These are phyloP conservation scores for Trichopria drosophilae DNA, from an alignment of 2,888 invertebrate species.

Conservation along the genomic window DNA sequence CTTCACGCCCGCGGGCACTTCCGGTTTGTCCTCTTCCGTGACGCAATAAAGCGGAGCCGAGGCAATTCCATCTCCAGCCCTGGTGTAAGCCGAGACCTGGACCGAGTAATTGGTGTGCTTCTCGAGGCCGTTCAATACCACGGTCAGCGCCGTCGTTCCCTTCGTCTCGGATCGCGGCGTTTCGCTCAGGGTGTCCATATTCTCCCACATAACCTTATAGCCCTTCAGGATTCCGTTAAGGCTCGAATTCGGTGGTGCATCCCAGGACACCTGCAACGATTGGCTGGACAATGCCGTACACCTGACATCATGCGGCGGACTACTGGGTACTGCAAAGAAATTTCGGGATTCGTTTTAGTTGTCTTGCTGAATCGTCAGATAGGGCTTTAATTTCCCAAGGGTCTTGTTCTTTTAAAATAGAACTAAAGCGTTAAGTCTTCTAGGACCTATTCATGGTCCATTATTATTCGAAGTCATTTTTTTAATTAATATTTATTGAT, in stretches of 20 bases:
- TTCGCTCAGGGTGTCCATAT: slow-evolving; percentile 51
- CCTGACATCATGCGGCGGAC: slow-evolving; percentile 79
- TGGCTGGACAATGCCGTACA: slow-evolving; percentile 82
- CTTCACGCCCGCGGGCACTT: slow-evolving; percentile 87
- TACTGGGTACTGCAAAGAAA: slow-evolving; percentile 79
- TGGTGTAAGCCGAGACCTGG: slow-evolving; percentile 84
- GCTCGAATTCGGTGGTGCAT: slow-evolving; percentile 78
- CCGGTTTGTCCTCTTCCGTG: slow-evolving; percentile 90
- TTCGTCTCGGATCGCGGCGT: slow-evolving; percentile 61
- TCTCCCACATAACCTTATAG: slow-evolving; percentile 71
- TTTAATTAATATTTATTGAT: too few relatives aligned
- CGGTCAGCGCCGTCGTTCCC: slow-evolving; percentile 70
- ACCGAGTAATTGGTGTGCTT: slow-evolving; percentile 92
- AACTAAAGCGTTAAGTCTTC: too few relatives aligned
- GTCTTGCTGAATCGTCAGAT: too few relatives aligned
- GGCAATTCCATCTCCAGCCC: slow-evolving; percentile 85
- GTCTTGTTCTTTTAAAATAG: too few relatives aligned
- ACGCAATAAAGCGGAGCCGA: slow-evolving; percentile 83
- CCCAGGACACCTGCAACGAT: slow-evolving; percentile 84
- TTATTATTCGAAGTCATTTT: too few relatives aligned
- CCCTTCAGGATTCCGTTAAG: slow-evolving; percentile 83
- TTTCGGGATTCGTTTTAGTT: too few relatives aligned
- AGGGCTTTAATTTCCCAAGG: too few relatives aligned
- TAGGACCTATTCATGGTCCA: too few relatives aligned
- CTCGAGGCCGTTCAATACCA: slow-evolving; percentile 74